Evolutionary conservation across 2,888 invertebrate genomes (phyloP).

Genomic region (Cremastinae sp.): DNA sequence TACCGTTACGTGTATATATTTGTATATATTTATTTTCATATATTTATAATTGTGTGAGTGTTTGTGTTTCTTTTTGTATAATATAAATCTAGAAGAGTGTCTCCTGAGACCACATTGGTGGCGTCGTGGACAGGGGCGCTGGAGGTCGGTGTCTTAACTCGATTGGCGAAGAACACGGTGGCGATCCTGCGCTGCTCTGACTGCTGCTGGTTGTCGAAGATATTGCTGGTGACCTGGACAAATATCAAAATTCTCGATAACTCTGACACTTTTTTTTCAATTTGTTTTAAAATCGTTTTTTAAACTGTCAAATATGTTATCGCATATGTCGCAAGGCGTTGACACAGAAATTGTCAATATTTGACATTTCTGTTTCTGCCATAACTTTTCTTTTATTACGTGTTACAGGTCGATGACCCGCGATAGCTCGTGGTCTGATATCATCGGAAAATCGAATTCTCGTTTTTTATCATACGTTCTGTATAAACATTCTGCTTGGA

Average conservation of each 20-base stretch:
- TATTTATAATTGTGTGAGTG: constrained; percentile 16
- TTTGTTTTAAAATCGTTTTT: no score
- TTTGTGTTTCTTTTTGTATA: constrained; percentile 11
- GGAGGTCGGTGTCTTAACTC: constrained; percentile 76
- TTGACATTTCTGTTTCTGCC: no score
- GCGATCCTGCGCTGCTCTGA: constrained; percentile 72
- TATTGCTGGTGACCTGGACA: constrained; percentile 70
- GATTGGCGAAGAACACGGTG: constrained; percentile 73
- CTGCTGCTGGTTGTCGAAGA: constrained; percentile 76
- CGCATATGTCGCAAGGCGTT: no score
- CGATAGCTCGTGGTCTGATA: no score
- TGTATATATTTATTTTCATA: constrained; percentile 29
- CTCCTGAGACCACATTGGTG: constrained; percentile 86
- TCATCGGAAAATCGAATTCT: no score
- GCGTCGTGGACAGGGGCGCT: constrained; percentile 71
- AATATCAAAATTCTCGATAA: no score
- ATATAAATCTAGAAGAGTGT: constrained; percentile 86
- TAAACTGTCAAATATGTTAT: not conserved
- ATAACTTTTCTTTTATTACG: not conserved
- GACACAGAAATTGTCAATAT: no score
- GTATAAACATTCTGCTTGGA: no score
- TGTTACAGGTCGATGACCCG: no score
- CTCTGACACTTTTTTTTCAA: no score
- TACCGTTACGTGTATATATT: constrained; percentile 27
- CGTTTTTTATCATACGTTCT: no score